Conservation (phyloP, 2,797 vertebrate genomes). For the Silurus aristotelis region DNA sequence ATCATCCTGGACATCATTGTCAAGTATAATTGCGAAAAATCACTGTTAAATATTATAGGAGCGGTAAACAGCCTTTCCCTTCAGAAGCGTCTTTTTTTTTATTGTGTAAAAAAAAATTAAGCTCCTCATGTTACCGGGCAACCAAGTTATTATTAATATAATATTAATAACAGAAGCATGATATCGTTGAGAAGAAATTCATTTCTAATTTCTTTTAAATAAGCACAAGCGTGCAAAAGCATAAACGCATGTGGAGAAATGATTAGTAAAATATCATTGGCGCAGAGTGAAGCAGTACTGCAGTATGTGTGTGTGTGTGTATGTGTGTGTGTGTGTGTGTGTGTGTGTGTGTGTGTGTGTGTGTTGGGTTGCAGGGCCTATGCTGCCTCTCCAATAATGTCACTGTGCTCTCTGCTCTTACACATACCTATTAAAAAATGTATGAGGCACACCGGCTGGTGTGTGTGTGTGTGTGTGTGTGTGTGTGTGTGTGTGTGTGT, state of each 20-base stretch:
- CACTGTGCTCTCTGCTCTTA: background rate
- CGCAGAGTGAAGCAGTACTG: background rate
- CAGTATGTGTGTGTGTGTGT: background rate
- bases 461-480: too few relatives aligned
- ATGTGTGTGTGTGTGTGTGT: constrained; percentile 3
- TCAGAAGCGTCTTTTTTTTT: background rate
- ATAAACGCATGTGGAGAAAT: background rate
- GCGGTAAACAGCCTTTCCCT: background rate
- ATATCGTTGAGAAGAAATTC: background rate
- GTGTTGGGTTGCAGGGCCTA: background rate
- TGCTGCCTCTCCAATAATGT: background rate
- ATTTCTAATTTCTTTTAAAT: background rate
- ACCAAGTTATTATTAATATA: background rate
- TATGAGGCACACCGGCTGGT: constrained; percentile 11
- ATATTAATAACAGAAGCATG: background rate
- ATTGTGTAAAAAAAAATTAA: background rate
- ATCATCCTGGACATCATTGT: too few relatives aligned
- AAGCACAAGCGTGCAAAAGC: background rate
- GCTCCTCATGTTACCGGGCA: background rate
- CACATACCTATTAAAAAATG: constrained; percentile 43
- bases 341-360: background rate
- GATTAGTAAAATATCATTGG: background rate
- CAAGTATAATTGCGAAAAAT: background rate
- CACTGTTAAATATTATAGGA: background rate
- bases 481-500: too few relatives aligned